These are phyloP conservation scores for Drosophila planitibia DNA, from an alignment of 2,888 invertebrate genomes.

Conservation along the genomic window DNA sequence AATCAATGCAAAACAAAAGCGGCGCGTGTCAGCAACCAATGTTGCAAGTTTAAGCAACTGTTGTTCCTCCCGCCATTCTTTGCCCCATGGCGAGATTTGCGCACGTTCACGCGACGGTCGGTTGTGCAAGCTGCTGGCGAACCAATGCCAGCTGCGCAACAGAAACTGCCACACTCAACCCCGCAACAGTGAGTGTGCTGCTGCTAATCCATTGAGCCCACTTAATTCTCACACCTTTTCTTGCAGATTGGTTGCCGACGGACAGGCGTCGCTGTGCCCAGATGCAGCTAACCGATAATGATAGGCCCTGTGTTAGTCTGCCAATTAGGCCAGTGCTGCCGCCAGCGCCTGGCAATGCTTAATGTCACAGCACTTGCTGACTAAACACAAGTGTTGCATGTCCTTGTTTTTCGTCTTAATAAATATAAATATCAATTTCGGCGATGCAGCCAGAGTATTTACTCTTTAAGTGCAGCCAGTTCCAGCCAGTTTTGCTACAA, in stretches of 20 bases:
- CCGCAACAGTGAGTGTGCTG: constrained; percentile 52
- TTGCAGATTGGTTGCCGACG: constrained; percentile 57
- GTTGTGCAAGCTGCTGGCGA: constrained; percentile 59
- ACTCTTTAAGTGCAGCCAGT: constrained; percentile 31
- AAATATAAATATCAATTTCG: constrained; percentile 11
- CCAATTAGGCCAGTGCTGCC: constrained; percentile 1
- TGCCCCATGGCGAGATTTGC: constrained; percentile 42
- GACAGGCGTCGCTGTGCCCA: constrained; percentile 47
- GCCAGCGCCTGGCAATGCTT: neutral
- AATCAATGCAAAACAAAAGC: constrained; percentile 10
- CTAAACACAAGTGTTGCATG: neutral
- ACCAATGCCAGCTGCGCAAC: constrained; percentile 57
- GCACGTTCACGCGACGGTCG: constrained; percentile 44
- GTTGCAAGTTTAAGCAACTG: constrained; percentile 17
- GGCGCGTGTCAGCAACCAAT: constrained; percentile 25
- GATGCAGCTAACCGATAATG: constrained; percentile 54
- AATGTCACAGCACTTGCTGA: neutral
- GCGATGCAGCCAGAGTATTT: constrained; percentile 7
- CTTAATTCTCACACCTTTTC: neutral
- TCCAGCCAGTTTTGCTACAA: neutral
- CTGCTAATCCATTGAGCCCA: neutral
- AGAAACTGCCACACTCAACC: constrained; percentile 53
- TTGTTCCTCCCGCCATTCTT: neutral
- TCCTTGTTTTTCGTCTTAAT: constrained; percentile 1
- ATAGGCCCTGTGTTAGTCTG: constrained; percentile 32